These are phyloP conservation scores for Drosophila merina DNA, from an alignment of 2,888 invertebrate genomes.

Conservation along the genomic window DNA sequence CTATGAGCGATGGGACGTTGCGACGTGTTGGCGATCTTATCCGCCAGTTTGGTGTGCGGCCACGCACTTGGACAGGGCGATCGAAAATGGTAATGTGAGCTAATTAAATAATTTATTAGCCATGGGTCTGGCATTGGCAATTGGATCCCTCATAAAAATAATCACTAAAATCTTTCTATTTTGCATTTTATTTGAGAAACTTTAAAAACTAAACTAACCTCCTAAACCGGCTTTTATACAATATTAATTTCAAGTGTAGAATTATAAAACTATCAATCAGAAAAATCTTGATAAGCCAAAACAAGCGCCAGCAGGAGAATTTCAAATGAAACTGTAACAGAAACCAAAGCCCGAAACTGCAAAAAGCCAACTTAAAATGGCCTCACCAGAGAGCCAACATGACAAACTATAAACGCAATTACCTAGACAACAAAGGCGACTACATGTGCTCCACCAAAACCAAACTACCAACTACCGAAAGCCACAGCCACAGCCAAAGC, in stretches of 20 bases:
- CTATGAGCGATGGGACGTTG: conserved; percentile 27
- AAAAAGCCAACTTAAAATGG: neutral
- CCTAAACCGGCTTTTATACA: too few species aligned
- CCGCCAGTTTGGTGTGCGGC: conserved; percentile 66
- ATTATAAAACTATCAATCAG: conserved; percentile 33
- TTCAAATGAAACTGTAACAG: conserved; percentile 48
- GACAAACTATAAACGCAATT: conserved; percentile 74
- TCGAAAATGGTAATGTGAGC: conserved; percentile 73
- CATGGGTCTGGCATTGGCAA: conserved; percentile 1
- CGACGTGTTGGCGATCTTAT: conserved; percentile 72
- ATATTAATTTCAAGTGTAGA: conserved; percentile 19
- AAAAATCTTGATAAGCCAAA: conserved; percentile 34
- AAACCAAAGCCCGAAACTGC: conserved; percentile 25
- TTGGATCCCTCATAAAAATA: neutral
- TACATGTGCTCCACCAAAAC: conserved; percentile 53
- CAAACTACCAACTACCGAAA: conserved; percentile 63
- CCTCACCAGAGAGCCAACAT: conserved; percentile 52
- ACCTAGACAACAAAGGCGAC: conserved; percentile 77
- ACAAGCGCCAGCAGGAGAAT: conserved; percentile 40
- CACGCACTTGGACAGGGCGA: conserved; percentile 63
- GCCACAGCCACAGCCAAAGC: conserved; percentile 16
- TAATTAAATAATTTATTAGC: conserved; percentile 76
- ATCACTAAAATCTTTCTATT: neutral
- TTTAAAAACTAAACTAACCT: too few species aligned
- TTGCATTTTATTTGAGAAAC: too few species aligned